Conservation (phyloP, 1,140 invertebrate species). For the Elysia chlorotica region DNA sequence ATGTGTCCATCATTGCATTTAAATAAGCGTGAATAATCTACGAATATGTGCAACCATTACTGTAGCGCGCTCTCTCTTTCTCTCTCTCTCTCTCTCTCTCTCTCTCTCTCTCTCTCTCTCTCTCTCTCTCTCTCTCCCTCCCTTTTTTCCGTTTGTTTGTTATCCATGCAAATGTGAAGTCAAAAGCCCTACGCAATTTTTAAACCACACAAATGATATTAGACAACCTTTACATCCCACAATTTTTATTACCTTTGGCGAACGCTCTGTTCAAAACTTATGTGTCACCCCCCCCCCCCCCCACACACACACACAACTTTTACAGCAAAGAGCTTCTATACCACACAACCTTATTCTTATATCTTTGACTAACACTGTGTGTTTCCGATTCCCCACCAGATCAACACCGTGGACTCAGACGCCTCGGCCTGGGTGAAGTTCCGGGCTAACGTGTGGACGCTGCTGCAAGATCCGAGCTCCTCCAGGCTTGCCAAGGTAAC, state of each 20-base stretch:
- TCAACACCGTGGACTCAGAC: neutral
- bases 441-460: constrained; percentile 43
- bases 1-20: too few species aligned
- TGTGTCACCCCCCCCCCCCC: neutral
- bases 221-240: too few species aligned
- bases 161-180: neutral
- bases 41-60: too few species aligned
- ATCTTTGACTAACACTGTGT: neutral
- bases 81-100: neutral
- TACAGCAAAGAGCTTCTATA: too few species aligned
- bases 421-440: constrained; percentile 36
- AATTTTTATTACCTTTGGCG: too few species aligned
- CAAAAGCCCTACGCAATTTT: too few species aligned
- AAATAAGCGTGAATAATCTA: too few species aligned
- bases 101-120: neutral
- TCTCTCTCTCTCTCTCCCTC: neutral
- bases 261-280: neutral
- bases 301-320: too few species aligned
- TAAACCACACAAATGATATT: too few species aligned
- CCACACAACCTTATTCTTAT: neutral
- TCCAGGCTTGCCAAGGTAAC: constrained; percentile 48
- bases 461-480: constrained; percentile 50
- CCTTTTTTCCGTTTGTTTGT: too few species aligned
- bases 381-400: neutral
- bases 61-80: neutral